phyloP scores from a whole-genome alignment of 2,888 invertebrate species.

The Clusia tigrina region DNA sequence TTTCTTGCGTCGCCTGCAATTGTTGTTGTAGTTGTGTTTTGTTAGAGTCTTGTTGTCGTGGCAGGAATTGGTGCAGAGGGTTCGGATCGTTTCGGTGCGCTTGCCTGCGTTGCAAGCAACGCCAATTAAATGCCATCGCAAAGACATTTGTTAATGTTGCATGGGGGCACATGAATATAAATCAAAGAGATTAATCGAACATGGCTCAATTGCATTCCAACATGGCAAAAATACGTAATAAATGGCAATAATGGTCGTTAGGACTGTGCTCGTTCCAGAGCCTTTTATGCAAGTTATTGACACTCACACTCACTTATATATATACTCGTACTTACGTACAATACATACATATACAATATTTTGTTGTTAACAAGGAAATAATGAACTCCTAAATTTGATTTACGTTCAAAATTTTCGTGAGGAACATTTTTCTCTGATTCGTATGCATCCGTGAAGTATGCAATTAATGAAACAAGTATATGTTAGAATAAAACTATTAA shows the following conservation, averaged over 20 bases:
- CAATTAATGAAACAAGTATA: too few species aligned
- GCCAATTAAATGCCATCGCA: conserved; percentile 46
- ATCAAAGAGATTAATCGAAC: conserved; percentile 64
- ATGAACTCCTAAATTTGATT: neutral
- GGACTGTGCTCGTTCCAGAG: neutral
- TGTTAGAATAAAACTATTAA: too few species aligned
- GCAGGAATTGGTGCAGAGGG: neutral
- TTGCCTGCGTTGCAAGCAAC: conserved; percentile 27
- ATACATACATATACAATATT: too few species aligned
- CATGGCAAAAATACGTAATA: conserved; percentile 43
- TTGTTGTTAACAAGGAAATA: neutral
- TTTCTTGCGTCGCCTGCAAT: neutral
- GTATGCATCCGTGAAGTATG: too few species aligned
- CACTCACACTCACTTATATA: too few species aligned
- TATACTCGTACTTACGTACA: too few species aligned
- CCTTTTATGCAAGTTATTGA: neutral
- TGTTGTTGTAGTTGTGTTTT: neutral
- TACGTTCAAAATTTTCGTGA: neutral
- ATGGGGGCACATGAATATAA: conserved; percentile 60
- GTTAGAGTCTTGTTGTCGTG: conserved; percentile 8
- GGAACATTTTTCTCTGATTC: neutral
- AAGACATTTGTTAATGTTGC: conserved; percentile 60
- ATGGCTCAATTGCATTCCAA: conserved; percentile 61
- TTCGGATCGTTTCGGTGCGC: too few species aligned
- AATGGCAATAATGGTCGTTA: conserved; percentile 20